Base-by-base conservation (phyloP, 2,797 vertebrate species). In the Oceanodroma leucorhoa region DNA sequence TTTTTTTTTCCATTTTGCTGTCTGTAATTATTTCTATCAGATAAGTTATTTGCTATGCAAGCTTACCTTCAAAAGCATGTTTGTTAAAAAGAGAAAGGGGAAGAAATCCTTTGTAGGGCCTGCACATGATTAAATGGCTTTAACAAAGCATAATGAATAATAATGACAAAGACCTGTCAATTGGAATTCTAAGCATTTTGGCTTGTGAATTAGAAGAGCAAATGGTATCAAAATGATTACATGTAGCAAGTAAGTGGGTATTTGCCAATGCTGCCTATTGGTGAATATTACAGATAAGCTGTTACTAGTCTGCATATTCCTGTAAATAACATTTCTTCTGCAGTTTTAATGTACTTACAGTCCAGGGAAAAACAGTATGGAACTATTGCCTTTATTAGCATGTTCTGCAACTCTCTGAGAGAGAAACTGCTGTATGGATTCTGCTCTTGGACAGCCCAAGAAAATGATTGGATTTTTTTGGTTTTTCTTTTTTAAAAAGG, bases 21-120 rank as follows among this genome's bases (percentile, higher is more conserved):
- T 69, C 87, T 95, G 87, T 96, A 96, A 97, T 96, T 95, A 95
- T 96, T 97, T 96, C 86, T 76, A 92, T 95, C 32, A 80, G 91
- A 93, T 94, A 94, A 92, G 61, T 94, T 96, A 96, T 97, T 96
- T 97, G 90, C 95, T 93, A 94, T 96, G 96, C 95, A 92, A 88
- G 90, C 77, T 94, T 95, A 96, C 94, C 84, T 96, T 97, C 92
- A 95, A 96, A 96, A 95, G 84, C 89, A 83, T 87, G 91, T 96
- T 96, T 97, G 94, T 97, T 95, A 92, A 89, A 95, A 96, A 95
- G 75, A 91, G 81, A 96, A 96, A 95, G 80, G 40, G 86, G 65
- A 95, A 96, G 84, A 93, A 96, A 96, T 91, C 77, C 71, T 97
- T 97, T 97, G 92, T 93, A 97, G 84, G 82, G n/a, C 62, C 79